Evolutionary conservation across 2,888 invertebrate species (phyloP), one percentile per base, ranked within the genome.

Genomic region (Caradrina clavipalpis): DNA sequence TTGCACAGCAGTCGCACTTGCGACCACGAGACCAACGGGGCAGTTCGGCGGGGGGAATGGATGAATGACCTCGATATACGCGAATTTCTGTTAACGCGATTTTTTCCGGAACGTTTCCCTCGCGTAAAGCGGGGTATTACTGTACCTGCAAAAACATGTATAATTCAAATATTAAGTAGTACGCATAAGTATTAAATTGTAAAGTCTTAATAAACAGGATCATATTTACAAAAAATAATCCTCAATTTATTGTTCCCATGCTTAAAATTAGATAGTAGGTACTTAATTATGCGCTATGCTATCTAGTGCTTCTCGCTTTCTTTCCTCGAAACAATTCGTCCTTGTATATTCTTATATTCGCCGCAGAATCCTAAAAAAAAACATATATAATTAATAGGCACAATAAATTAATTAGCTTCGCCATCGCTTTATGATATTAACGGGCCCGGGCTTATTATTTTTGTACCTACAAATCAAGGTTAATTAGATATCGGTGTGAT

Each of bases 241-340:
- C 21, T 53, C 6, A 26, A 21, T 26, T 45, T 45, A 45, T 45
- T 17, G 26, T 62, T 22, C 35, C 22, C n/a, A 22, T 50, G 17
- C 13, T 22, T 58, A 58, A 1, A 11, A 13, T 17, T 17, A 45
- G 5, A 45, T 4, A 45, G 13, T 13, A 45, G 17, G 1, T 45
- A 45, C 17, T 45, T 22, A 31, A 47, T 53, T 53, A 22, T 15
- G 19, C 13, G 35, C 13, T 51, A 13, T 63, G 69, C 72, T 90
- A 92, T 91, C 89, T 89, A 81, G 87, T 85, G 69, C 86, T 93
- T 83, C 86, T 84, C 47, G 89, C 62, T 79, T 90, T 92, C 80
- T 93, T 94, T 39, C 89, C 91, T 76, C 87, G 86, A 85, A 94
- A 93, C 86, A 95, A 85, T 90, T 96, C 94, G 57, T 93, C 92